Evolutionary conservation across 2,888 invertebrate species (phyloP).

Genomic region (Heliconius cydno): DNA sequence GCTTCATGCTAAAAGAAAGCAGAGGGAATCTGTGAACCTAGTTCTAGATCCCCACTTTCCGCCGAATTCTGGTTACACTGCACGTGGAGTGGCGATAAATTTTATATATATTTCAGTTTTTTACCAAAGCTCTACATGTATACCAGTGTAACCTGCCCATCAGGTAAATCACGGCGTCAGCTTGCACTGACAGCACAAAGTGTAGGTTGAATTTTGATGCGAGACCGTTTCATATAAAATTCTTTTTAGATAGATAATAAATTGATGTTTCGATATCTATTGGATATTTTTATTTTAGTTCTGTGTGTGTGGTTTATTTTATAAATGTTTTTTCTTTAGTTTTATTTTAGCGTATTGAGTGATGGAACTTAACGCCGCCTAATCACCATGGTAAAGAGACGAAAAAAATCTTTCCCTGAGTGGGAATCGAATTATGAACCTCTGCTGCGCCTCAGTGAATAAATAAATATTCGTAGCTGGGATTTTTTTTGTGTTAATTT

Average conservation of each 20-base stretch:
- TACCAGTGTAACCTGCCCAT: constrained; percentile 20
- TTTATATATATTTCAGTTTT: constrained; percentile 1
- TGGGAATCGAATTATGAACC: no score
- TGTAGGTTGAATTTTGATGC: constrained; percentile 26
- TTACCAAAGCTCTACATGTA: background rate
- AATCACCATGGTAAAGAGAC: background rate
- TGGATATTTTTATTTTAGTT: constrained; percentile 13
- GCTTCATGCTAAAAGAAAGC: background rate
- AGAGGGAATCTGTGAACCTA: background rate
- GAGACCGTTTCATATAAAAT: constrained; percentile 29
- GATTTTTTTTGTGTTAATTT: no score
- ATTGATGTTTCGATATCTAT: constrained; percentile 11
- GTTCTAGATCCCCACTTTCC: background rate
- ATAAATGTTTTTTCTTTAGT: background rate
- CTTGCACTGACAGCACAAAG: constrained; percentile 32
- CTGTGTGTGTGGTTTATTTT: background rate
- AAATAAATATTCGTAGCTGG: no score
- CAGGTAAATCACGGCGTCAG: constrained; percentile 34
- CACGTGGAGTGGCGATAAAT: background rate
- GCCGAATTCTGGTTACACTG: background rate
- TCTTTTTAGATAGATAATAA: constrained; percentile 33
- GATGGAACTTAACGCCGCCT: background rate
- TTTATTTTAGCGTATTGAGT: background rate
- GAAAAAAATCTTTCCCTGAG: background rate
- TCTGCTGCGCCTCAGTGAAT: no score